phyloP scores from a whole-genome alignment of 2,113 vertebrate genomes.

The Cyanoderma ruficeps region DNA sequence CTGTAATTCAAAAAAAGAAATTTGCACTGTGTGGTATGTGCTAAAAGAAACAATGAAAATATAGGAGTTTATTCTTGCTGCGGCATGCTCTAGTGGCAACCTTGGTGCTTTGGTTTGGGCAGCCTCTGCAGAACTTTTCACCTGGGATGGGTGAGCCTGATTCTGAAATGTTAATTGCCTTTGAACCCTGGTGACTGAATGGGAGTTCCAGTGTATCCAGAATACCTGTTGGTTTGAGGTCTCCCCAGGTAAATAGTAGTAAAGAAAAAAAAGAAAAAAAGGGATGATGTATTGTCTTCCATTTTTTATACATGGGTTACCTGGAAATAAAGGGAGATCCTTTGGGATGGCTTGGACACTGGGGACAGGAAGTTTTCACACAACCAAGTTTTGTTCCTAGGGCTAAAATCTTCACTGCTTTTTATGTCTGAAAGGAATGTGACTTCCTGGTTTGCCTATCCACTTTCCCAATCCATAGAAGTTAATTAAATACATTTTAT shows the following conservation, averaged over 20 bases:
- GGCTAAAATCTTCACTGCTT: not conserved
- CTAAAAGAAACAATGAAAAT: not conserved
- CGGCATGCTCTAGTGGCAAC: not conserved
- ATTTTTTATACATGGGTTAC: not conserved
- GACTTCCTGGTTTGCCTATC: not conserved
- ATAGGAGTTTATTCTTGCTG: not conserved
- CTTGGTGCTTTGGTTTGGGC: not conserved
- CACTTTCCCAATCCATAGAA: not conserved
- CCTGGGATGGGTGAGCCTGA: not conserved
- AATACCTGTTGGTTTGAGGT: not conserved
- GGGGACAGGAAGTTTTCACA: not conserved
- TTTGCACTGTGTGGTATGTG: not conserved
- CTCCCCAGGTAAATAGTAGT: not conserved
- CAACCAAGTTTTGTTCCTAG: not conserved
- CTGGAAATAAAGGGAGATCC: not conserved
- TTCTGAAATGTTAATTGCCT: not conserved
- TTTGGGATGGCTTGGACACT: not conserved
- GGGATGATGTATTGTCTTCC: not conserved
- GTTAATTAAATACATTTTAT: not conserved
- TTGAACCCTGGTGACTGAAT: not conserved
- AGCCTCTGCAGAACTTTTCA: not conserved
- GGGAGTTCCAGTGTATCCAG: not conserved
- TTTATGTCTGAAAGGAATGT: not conserved
- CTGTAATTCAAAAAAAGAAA: not conserved
- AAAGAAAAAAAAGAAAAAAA: not conserved